Evolutionary conservation across 2,797 vertebrate species (phyloP), one percentile per base, ranked within the genome.

Genomic region (Lutjanus argentimaculatus): DNA sequence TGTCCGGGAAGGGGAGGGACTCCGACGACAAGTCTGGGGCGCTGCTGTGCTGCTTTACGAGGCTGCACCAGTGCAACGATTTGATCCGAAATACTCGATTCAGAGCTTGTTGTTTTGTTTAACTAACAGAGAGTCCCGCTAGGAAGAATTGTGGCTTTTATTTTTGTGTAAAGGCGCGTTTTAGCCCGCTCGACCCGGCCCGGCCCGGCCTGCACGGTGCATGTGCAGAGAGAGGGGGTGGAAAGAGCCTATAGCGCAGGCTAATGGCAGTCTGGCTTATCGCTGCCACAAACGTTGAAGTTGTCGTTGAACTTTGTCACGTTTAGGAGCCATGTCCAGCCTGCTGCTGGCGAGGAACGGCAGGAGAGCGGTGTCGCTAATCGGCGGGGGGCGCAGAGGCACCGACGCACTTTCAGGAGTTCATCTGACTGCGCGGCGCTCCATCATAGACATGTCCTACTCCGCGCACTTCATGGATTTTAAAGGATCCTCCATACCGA

Each of bases 1-100:
- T 95, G 96, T 97, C 97, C 97, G 97, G 96, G 97, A 98, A 98
- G 97, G 97, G 97, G 97, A 97, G 97, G 97, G 92, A 96, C 96
- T 95, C 95, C 82, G 80, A 80, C 85, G 84, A 91, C 87, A 82
- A 87, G 85, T 90, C 88, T 42, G 81, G 67, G 83, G 86, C 83
- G 79, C 87, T 67, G 88, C 87, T 92, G 85, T 58, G 83, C 85
- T 77, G 68, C 84, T 82, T 36, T 49, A 40, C 87, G 42, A 64
- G 81, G 86, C 85, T 94, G 88, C 79, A 66, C 82, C 83, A 73
- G 36, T 16, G 82, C 78, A 56, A 64, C 81, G 45, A 46, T 72
- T 82, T 45, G 42, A 77, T 43, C 65, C 74, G 0, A 67, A 89
- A 91, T 70, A 68, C 59, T 58, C n/a, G 17, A 58, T 61, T 58